These are phyloP conservation scores for Caenorhabditis uteleia DNA, from an alignment of 2,888 invertebrate species.

Conservation along the genomic window DNA sequence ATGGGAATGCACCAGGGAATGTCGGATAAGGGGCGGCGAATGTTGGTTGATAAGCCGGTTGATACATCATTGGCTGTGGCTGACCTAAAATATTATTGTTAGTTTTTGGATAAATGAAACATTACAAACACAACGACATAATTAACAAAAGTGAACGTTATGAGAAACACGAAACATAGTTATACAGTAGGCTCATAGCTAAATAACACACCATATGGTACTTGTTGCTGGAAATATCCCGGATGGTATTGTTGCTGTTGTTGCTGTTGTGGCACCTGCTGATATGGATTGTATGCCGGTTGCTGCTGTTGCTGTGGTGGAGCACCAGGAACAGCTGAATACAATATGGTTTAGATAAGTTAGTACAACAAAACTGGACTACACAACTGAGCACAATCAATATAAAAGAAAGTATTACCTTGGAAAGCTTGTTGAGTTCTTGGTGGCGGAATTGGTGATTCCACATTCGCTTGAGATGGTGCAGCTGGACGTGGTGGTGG, in stretches of 20 bases:
- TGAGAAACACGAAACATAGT: neutral
- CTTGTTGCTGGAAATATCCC: slow-evolving; percentile 34
- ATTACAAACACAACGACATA: neutral
- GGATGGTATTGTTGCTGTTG: slow-evolving; percentile 30
- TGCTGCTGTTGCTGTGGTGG: slow-evolving; percentile 42
- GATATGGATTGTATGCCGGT: slow-evolving; percentile 47
- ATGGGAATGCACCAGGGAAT: slow-evolving; percentile 52
- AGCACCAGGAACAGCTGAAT: slow-evolving; percentile 42
- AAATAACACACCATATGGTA: slow-evolving; percentile 37
- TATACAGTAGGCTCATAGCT: neutral
- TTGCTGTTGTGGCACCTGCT: slow-evolving; percentile 32
- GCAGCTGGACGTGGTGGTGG: slow-evolving; percentile 45
- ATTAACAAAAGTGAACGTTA: slow-evolving; percentile 2
- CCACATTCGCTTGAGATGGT: slow-evolving; percentile 13
- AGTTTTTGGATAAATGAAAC: neutral
- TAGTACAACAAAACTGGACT: slow-evolving; percentile 1
- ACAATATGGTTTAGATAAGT: too few relatives aligned
- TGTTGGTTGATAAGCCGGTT: slow-evolving; percentile 49
- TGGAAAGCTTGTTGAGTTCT: slow-evolving; percentile 49
- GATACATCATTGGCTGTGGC: slow-evolving; percentile 51
- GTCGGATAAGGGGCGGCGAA: slow-evolving; percentile 56
- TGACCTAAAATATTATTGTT: slow-evolving; percentile 32
- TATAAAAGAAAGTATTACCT: slow-evolving; percentile 24
- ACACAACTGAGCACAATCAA: neutral
- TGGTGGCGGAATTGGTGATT: slow-evolving; percentile 56